Evolutionary conservation across 2,797 vertebrate genomes (phyloP).

Genomic region (Amniataba percoides): DNA sequence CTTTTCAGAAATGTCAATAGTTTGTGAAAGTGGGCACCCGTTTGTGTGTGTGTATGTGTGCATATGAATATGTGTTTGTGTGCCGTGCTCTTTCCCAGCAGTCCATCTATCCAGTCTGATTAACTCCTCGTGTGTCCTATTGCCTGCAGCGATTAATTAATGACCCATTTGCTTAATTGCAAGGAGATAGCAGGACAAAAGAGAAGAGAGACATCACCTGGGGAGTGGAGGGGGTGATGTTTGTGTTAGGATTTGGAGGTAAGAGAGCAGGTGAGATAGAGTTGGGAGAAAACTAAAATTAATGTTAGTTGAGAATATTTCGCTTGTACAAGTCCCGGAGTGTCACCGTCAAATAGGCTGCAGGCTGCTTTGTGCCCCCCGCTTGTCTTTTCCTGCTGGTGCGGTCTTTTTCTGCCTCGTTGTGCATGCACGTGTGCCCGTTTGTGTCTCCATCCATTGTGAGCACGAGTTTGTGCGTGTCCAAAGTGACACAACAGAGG

Average conservation of each 20-base stretch:
- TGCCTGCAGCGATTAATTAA: constrained; percentile 81
- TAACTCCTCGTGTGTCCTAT: constrained; percentile 77
- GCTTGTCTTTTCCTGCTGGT: constrained; percentile 20
- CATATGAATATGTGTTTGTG: constrained; percentile 33
- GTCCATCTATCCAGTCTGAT: constrained; percentile 79
- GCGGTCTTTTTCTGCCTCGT: constrained; percentile 1
- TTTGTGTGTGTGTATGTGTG: constrained; percentile 7
- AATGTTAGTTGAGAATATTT: constrained; percentile 17
- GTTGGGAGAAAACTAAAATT: constrained; percentile 14
- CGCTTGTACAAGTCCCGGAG: neutral
- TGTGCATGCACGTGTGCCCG: neutral
- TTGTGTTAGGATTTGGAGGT: constrained; percentile 39
- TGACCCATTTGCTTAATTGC: constrained; percentile 84
- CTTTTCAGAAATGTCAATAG: constrained; percentile 70
- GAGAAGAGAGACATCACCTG: constrained; percentile 28
- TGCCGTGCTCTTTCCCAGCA: constrained; percentile 49
- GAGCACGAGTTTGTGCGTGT: constrained; percentile 17
- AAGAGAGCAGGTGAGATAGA: constrained; percentile 42
- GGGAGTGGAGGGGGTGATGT: constrained; percentile 34
- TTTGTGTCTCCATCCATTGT: constrained; percentile 19
- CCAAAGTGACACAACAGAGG: constrained; percentile 55
- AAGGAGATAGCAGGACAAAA: constrained; percentile 67
- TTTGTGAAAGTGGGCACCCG: constrained; percentile 33
- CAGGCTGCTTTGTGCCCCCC: constrained; percentile 10
- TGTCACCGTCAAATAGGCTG: constrained; percentile 14